A percentile compares a stretch with the other conserved stretches of the same genome.
Evolutionary conservation across 2,888 invertebrate species (phyloP).

Genomic region (Tenthredo scrophulariae): DNA sequence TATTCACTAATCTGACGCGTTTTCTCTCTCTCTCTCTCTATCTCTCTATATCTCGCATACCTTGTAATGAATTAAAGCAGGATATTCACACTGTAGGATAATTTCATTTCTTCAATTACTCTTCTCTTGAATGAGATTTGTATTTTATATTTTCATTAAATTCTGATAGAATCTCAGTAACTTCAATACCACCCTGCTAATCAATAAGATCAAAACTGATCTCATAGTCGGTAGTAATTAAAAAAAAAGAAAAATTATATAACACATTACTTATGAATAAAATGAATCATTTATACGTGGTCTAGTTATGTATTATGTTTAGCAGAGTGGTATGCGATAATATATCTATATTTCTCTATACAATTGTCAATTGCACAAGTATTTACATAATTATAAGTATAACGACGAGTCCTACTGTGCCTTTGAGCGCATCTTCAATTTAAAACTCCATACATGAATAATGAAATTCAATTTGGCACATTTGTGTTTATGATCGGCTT

Average conservation of each 20-base stretch:
- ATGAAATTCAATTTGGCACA: constrained; percentile 53
- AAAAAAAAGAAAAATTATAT: not conserved
- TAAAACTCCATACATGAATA: constrained; percentile 51
- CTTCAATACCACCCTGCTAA: constrained; percentile 42
- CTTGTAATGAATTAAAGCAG: constrained; percentile 27
- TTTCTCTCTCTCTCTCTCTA: not conserved
- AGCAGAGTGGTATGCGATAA: constrained; percentile 37
- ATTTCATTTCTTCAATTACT: not conserved
- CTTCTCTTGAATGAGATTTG: not conserved
- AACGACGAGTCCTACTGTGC: constrained; percentile 73
- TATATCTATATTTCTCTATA: constrained; percentile 68
- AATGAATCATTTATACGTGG: not conserved
- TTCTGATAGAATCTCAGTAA: constrained; percentile 38
- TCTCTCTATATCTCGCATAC: not conserved
- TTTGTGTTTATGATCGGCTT: constrained; percentile 51
- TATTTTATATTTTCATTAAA: not conserved
- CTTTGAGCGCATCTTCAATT: constrained; percentile 70
- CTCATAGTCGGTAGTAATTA: not conserved
- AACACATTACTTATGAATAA: not conserved
- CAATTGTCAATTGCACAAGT: constrained; percentile 78
- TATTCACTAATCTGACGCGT: too few relatives aligned
- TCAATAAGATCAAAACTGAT: not conserved
- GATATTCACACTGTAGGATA: not conserved
- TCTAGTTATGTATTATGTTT: not conserved
- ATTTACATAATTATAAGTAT: constrained; percentile 75